These are phyloP conservation scores for Tadarida brasiliensis DNA, from an alignment of 2,797 vertebrate species.

Conservation along the genomic window DNA sequence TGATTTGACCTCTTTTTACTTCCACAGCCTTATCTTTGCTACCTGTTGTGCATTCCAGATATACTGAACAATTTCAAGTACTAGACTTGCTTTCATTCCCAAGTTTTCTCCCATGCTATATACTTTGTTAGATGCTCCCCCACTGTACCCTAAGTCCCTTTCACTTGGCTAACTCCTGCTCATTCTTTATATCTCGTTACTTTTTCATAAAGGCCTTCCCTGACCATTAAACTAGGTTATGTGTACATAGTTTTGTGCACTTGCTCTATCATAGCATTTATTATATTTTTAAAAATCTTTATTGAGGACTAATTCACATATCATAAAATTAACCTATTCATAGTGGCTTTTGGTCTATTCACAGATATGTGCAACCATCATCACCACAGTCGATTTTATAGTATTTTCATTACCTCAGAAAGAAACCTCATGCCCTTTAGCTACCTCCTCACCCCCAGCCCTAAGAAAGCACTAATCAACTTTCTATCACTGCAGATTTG, in stretches of 20 bases:
- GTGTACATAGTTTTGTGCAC: background rate
- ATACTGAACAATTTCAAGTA: background rate
- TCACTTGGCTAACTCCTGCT: background rate
- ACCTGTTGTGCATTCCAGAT: background rate
- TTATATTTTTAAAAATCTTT: conserved; percentile 5
- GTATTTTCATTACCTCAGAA: conserved; percentile 13
- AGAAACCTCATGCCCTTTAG: background rate
- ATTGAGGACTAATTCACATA: conserved; percentile 27
- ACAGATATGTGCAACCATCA: background rate
- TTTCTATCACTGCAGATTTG: background rate
- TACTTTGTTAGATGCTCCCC: background rate
- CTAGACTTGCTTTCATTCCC: conserved; percentile 13
- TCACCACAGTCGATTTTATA: conserved; percentile 2
- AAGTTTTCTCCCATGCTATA: conserved; percentile 10
- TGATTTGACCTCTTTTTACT: background rate
- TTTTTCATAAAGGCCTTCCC: conserved; percentile 13
- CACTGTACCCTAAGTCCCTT: background rate
- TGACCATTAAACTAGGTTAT: conserved; percentile 27
- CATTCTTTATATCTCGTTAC: conserved; percentile 33
- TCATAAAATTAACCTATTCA: conserved; percentile 55
- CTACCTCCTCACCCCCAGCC: background rate
- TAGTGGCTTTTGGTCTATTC: background rate
- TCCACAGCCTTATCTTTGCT: background rate
- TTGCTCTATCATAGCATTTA: conserved; percentile 10
- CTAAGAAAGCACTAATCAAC: background rate